Percentiles rank a stretch among this genome's conserved stretches.
These are phyloP conservation scores for Silurus meridionalis DNA, from an alignment of 2,113 vertebrate genomes.

Conservation along the genomic window DNA sequence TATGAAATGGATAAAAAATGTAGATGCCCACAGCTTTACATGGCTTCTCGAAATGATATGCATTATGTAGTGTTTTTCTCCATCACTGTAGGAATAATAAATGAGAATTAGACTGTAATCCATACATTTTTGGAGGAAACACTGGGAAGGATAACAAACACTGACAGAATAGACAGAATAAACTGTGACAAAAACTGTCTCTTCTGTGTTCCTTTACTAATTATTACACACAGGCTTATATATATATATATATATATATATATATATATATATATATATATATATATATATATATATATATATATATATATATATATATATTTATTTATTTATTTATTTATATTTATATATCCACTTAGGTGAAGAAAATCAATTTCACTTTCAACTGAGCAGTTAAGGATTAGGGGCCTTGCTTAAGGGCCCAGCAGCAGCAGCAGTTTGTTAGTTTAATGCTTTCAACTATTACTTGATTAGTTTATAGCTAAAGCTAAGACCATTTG, in stretches of 20 bases:
- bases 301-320: too few relatives aligned
- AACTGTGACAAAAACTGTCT: background rate
- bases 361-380: background rate
- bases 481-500: too few relatives aligned
- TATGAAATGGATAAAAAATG: conserved; percentile 12
- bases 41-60: background rate
- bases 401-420: too few relatives aligned
- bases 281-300: too few relatives aligned
- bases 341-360: too few relatives aligned
- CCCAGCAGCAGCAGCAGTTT: too few relatives aligned
- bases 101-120: background rate
- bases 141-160: background rate
- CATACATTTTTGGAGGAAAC: background rate
- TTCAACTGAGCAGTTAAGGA: too few relatives aligned
- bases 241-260: too few relatives aligned
- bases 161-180: background rate
- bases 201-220: background rate
- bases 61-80: background rate
- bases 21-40: background rate
- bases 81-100: background rate
- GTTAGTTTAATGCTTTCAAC: too few relatives aligned
- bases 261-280: too few relatives aligned
- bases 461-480: too few relatives aligned
- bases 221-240: background rate
- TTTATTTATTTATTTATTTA: too few relatives aligned